Conservation (phyloP, 2,888 invertebrate species). For the Dione juno region DNA sequence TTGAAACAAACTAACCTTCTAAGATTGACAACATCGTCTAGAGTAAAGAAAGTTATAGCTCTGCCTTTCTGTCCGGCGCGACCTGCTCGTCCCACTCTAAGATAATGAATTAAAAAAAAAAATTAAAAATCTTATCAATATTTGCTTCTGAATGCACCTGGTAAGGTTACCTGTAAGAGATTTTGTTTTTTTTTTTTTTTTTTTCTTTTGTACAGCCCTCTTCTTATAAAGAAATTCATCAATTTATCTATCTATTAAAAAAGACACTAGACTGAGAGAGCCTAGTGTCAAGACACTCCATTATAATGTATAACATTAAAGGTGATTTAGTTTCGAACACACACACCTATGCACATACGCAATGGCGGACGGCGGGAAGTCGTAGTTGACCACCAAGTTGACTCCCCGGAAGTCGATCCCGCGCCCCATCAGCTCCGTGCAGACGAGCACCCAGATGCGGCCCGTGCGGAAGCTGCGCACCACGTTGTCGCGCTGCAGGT, state of each 20-base stretch:
- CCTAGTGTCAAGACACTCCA: neutral
- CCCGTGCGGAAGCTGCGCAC: slow-evolving; percentile 95
- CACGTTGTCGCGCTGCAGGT: slow-evolving; percentile 92
- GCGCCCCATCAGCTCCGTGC: slow-evolving; percentile 98
- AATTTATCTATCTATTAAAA: too few species aligned
- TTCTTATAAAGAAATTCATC: too few species aligned
- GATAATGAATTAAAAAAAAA: neutral
- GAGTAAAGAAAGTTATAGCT: slow-evolving; percentile 97
- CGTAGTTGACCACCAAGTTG: slow-evolving; percentile 98
- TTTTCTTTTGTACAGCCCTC: too few species aligned
- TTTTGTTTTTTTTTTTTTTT: too few species aligned
- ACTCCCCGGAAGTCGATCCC: slow-evolving; percentile 99
- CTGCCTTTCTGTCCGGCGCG: slow-evolving; percentile 94
- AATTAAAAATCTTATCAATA: neutral
- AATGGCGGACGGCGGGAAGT: slow-evolving; percentile 95
- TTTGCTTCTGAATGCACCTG: too few species aligned
- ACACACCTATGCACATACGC: slow-evolving; percentile 93
- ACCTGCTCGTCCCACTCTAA: slow-evolving; percentile 91
- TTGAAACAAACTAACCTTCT: slow-evolving; percentile 86
- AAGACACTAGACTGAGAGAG: too few species aligned
- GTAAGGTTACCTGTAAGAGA: too few species aligned
- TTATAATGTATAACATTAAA: too few species aligned
- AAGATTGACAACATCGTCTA: slow-evolving; percentile 92
- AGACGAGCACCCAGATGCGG: slow-evolving; percentile 97
- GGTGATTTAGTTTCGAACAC: too few species aligned